phyloP scores from a whole-genome alignment of 1,140 invertebrate genomes.

The Calycopis cecrops region DNA sequence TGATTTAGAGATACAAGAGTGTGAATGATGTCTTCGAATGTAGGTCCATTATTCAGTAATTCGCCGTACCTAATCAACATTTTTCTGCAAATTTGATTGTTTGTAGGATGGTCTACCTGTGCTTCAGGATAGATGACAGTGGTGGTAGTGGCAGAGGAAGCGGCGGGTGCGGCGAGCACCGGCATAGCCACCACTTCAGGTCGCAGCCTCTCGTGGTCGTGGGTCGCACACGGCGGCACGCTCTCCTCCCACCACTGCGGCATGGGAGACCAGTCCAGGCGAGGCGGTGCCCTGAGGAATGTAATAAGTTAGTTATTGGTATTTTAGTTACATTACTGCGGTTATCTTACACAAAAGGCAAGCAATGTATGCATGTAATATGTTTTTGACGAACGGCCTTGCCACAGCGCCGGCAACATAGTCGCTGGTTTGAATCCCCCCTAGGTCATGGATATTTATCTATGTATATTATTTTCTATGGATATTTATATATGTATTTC shows the following conservation, averaged over 20 bases:
- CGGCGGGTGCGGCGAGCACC: constrained; percentile 85
- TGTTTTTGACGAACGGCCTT: no score
- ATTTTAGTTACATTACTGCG: neutral
- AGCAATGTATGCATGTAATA: no score
- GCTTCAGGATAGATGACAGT: constrained; percentile 91
- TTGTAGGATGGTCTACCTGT: constrained; percentile 76
- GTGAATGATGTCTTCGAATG: no score
- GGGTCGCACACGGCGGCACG: constrained; percentile 85
- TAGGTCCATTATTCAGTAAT: no score
- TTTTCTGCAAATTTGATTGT: neutral
- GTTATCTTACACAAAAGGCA: no score
- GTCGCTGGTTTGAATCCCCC: no score
- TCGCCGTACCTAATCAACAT: neutral
- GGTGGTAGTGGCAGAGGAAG: constrained; percentile 90
- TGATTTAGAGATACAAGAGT: no score
- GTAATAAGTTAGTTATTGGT: no score
- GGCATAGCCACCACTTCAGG: constrained; percentile 91
- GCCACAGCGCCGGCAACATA: no score
- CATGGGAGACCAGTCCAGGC: constrained; percentile 66
- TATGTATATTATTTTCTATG: no score
- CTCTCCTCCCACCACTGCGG: constrained; percentile 64
- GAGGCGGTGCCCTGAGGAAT: constrained; percentile 60
- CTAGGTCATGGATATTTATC: no score
- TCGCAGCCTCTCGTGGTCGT: constrained; percentile 87
- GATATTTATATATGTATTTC: no score